Percentiles rank a stretch among this genome's conserved stretches.
Evolutionary conservation across 2,888 invertebrate species (phyloP).

Genomic region (Yponomeuta cagnagella): DNA sequence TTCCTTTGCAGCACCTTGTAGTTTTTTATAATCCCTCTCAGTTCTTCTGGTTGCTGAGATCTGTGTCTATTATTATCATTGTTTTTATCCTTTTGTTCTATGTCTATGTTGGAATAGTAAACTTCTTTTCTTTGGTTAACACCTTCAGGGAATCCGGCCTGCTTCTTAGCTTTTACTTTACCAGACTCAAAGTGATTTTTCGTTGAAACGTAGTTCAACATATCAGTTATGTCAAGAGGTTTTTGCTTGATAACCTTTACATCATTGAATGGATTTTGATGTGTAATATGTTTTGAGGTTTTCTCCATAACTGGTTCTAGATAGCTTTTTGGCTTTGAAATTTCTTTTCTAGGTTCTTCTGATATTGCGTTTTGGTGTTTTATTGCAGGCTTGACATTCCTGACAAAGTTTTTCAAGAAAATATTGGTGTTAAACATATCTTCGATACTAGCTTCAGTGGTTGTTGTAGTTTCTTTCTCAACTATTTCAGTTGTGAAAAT

Average conservation of each 20-base stretch:
- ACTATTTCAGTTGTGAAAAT: conserved; percentile 26
- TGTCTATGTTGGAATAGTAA: conserved; percentile 23
- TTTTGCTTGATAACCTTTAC: conserved; percentile 40
- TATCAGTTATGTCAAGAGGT: conserved; percentile 48
- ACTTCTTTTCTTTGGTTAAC: conserved; percentile 33
- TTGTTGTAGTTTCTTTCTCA: conserved; percentile 27
- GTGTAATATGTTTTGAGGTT: conserved; percentile 36
- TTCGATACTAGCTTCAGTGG: conserved; percentile 34
- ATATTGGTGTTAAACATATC: conserved; percentile 50
- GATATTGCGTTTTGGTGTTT: conserved; percentile 24
- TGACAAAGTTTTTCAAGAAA: conserved; percentile 54
- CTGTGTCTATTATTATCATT: neutral
- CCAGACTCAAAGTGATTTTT: conserved; percentile 61
- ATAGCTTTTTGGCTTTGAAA: conserved; percentile 18
- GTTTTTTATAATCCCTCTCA: conserved; percentile 58
- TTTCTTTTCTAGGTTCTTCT: conserved; percentile 20
- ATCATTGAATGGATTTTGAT: conserved; percentile 41
- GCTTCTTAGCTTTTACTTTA: conserved; percentile 48
- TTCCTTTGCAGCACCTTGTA: conserved; percentile 64
- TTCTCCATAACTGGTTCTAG: conserved; percentile 40
- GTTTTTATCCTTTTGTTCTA: neutral
- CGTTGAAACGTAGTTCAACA: conserved; percentile 52
- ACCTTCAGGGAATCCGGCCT: conserved; percentile 27
- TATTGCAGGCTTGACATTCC: conserved; percentile 24
- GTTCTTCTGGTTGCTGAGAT: conserved; percentile 43